These are phyloP conservation scores for Andrena trimmerana DNA, from an alignment of 2,888 invertebrate genomes.

Conservation along the genomic window DNA sequence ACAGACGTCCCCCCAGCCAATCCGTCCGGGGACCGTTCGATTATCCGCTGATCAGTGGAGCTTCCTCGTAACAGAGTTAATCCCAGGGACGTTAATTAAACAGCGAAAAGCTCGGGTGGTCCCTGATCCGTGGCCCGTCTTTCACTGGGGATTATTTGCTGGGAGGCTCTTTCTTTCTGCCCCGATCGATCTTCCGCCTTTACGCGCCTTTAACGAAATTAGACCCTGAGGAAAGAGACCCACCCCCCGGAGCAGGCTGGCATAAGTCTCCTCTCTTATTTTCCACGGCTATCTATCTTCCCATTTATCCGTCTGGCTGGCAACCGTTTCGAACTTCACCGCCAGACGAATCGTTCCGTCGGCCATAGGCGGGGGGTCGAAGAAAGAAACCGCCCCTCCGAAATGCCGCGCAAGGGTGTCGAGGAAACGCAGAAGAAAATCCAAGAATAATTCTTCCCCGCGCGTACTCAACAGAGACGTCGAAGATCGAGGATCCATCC, in stretches of 20 bases:
- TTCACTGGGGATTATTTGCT: conserved; percentile 65
- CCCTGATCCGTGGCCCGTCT: conserved; percentile 62
- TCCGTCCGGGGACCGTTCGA: conserved; percentile 32
- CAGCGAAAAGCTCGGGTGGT: conserved; percentile 64
- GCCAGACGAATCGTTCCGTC: conserved; percentile 1
- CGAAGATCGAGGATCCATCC: conserved; percentile 1
- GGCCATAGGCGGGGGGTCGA: not conserved
- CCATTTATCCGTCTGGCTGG: conserved; percentile 20
- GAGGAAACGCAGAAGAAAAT: no score
- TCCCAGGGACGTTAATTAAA: conserved; percentile 71
- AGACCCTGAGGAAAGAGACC: conserved; percentile 37
- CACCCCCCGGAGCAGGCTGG: not conserved
- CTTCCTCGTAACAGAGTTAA: conserved; percentile 66
- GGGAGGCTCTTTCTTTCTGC: conserved; percentile 19
- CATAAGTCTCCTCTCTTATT: conserved; percentile 22
- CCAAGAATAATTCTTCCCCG: no score
- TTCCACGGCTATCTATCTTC: conserved; percentile 25
- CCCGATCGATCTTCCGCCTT: conserved; percentile 45
- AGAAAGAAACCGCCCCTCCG: no score
- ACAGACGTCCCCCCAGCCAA: conserved; percentile 6
- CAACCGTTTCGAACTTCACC: conserved; percentile 31
- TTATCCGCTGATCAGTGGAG: conserved; percentile 64
- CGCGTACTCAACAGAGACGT: not conserved
- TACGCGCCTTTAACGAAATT: conserved; percentile 27
- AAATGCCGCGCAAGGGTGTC: no score